Evolutionary conservation across 2,113 vertebrate species (phyloP).

Genomic region (Ochotona princeps): DNA sequence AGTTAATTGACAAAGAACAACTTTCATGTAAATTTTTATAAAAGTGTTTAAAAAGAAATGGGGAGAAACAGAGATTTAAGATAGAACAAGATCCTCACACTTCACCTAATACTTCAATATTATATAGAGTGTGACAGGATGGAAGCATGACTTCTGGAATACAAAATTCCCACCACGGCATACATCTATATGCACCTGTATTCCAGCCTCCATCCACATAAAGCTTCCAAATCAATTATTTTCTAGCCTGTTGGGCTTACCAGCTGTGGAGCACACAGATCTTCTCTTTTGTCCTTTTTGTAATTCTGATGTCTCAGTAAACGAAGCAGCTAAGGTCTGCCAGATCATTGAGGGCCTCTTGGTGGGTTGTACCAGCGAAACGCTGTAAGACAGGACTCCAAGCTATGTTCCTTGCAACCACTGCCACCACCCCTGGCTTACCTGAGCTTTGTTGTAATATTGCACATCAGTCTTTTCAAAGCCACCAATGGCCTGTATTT

Average conservation of each 20-base stretch:
- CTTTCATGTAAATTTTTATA: slow-evolving; percentile 68
- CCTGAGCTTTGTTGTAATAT: no score
- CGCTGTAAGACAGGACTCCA: no score
- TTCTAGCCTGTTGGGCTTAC: slow-evolving; percentile 97
- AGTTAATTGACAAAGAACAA: slow-evolving; percentile 72
- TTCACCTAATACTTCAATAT: slow-evolving; percentile 82
- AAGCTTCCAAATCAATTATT: slow-evolving; percentile 84
- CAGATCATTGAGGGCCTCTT: slow-evolving; percentile 83
- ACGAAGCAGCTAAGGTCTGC: slow-evolving; percentile 83
- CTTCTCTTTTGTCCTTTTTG: slow-evolving; percentile 99
- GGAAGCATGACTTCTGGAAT: slow-evolving; percentile 86
- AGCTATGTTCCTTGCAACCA: slow-evolving; percentile 63
- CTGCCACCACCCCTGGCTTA: no score
- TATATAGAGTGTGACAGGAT: slow-evolving; percentile 83
- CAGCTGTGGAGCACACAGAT: slow-evolving; percentile 97
- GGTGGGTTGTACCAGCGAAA: no score
- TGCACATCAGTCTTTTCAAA: neutral
- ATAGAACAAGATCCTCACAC: slow-evolving; percentile 79
- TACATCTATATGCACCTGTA: slow-evolving; percentile 32
- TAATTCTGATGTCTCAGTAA: slow-evolving; percentile 98
- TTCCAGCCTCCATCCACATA: slow-evolving; percentile 76
- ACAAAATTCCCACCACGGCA: slow-evolving; percentile 85
- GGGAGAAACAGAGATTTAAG: slow-evolving; percentile 58
- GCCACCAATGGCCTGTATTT: neutral
- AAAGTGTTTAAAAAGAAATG: slow-evolving; percentile 71